A percentile compares a stretch with the other conserved stretches of the same genome.
These are phyloP conservation scores for Venusia cambrica DNA, from an alignment of 2,888 invertebrate species.

Conservation along the genomic window DNA sequence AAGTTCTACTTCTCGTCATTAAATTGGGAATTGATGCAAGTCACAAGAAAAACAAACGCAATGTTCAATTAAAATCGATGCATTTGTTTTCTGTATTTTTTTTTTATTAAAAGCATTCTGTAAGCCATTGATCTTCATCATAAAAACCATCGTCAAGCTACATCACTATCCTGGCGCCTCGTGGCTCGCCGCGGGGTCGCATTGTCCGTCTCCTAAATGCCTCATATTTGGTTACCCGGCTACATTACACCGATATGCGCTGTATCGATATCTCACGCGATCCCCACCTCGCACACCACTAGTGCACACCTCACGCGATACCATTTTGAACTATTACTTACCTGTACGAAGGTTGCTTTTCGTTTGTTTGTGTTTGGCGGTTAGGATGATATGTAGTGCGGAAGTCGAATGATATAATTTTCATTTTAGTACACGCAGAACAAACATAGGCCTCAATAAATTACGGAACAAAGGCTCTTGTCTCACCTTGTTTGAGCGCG, in stretches of 20 bases:
- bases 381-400: slow-evolving; percentile 29
- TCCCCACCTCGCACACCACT: slow-evolving; percentile 40
- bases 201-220: slow-evolving; percentile 74
- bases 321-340: slow-evolving; percentile 29
- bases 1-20: no score
- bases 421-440: slow-evolving; percentile 72
- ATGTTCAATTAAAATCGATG: no score
- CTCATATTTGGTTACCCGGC: slow-evolving; percentile 77
- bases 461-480: slow-evolving; percentile 66
- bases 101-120: no score
- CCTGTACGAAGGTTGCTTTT: slow-evolving; percentile 29
- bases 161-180: slow-evolving; percentile 68
- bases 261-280: slow-evolving; percentile 59
- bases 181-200: slow-evolving; percentile 63
- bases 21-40: no score
- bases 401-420: slow-evolving; percentile 60
- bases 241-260: slow-evolving; percentile 64
- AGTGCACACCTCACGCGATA: slow-evolving; percentile 21
- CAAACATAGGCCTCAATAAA: slow-evolving; percentile 66
- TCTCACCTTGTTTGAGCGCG: slow-evolving; percentile 69
- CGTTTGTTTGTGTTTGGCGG: slow-evolving; percentile 14
- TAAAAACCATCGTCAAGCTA: slow-evolving; percentile 6
- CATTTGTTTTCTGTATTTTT: no score
- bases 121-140: no score
- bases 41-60: no score